phyloP scores from a whole-genome alignment of 2,113 vertebrate species.

The Cochlearius cochlearius region DNA sequence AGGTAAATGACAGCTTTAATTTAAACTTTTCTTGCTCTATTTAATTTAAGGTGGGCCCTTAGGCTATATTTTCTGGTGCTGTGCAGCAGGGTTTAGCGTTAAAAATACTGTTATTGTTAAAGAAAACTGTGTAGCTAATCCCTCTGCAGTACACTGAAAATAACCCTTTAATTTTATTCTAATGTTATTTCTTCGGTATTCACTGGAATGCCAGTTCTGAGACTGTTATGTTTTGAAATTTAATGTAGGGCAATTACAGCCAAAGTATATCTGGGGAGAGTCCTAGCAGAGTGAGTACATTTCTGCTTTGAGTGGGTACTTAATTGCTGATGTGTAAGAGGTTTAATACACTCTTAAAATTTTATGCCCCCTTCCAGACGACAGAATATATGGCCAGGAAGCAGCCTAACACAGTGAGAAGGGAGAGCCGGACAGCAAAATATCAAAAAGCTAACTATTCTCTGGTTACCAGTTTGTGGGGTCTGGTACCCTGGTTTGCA shows the following conservation, averaged over 20 bases:
- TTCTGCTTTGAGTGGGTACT: neutral
- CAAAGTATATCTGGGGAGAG: neutral
- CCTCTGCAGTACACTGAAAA: neutral
- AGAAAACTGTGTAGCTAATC: neutral
- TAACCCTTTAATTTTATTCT: slow-evolving; percentile 8
- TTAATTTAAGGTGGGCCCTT: neutral
- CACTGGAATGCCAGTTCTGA: neutral
- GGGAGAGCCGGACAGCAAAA: neutral
- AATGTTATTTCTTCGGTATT: neutral
- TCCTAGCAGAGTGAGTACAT: neutral
- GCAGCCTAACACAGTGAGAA: neutral
- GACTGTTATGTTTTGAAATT: neutral
- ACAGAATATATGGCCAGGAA: neutral
- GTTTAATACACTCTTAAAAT: neutral
- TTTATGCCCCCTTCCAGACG: neutral
- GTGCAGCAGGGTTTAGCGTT: neutral
- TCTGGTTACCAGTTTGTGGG: neutral
- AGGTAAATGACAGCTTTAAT: slow-evolving; percentile 35
- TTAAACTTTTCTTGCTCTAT: slow-evolving; percentile 14
- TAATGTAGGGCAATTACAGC: neutral
- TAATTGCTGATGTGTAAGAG: neutral
- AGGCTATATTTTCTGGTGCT: neutral
- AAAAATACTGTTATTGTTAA: slow-evolving; percentile 24
- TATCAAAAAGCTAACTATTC: neutral
- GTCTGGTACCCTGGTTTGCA: neutral